Evolutionary conservation across 2,797 vertebrate species (phyloP).

Genomic region (Cryptoprocta ferox): DNA sequence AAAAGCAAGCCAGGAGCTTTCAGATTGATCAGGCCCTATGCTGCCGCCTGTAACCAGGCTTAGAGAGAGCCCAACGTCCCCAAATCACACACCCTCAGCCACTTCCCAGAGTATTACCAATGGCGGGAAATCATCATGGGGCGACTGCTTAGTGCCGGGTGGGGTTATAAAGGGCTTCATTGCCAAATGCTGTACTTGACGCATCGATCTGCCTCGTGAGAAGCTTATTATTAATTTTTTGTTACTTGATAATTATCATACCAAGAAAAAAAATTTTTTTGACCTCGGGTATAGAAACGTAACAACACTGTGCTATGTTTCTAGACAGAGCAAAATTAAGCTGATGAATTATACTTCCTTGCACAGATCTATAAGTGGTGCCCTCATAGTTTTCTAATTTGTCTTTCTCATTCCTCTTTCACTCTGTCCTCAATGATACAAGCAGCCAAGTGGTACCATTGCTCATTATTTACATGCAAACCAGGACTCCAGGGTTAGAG

Average conservation of each 20-base stretch:
- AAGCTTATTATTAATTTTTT: neutral
- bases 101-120: neutral
- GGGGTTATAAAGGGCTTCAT: neutral
- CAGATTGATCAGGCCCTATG: neutral
- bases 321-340: neutral
- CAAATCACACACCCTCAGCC: neutral
- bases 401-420: neutral
- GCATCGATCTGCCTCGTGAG: neutral
- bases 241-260: neutral
- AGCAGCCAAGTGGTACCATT: neutral
- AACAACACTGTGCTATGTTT: neutral
- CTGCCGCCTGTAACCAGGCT: neutral
- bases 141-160: neutral
- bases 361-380: neutral
- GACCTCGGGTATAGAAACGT: neutral
- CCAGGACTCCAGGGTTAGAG: neutral
- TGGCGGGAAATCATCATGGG: neutral
- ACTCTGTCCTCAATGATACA: neutral
- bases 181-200: neutral
- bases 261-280: neutral
- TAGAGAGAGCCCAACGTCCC: neutral
- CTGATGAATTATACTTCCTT: neutral
- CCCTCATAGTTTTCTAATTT: slow-evolving; percentile 50
- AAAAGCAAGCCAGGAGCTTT: neutral
- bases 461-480: slow-evolving; percentile 49